Evolutionary conservation across 1,140 invertebrate species (phyloP), one percentile per base, ranked within the genome.

Genomic region (Drosophila equinoxialis): DNA sequence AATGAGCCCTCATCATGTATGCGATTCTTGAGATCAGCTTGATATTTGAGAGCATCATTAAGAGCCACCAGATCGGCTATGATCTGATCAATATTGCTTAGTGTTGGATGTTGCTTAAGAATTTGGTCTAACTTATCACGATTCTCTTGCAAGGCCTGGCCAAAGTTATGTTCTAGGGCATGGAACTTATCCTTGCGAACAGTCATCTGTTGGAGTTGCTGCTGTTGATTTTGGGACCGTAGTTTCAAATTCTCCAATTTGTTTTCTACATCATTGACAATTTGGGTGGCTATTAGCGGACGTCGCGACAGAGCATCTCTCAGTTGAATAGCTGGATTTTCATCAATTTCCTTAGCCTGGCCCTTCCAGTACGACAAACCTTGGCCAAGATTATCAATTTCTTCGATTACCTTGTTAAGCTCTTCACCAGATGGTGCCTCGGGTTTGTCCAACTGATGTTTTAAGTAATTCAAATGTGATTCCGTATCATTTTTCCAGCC

Each of bases 401-500:
- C 96, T 67, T 93, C 93, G 14, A 95, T 94, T 14, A 96, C 93
- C 73, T 94, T 92, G 68, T 95, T 94, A 14, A 96, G 93, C 76
- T 95, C 95, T 65, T 94, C 93, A 2, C 95, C 93, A 3, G 93
- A 93, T 54, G 94, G 94, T 92, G 96, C 97, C 71, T 93, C 93
- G 1, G 94, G 94, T 10, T 96, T 95, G 59, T 96, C 95, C 10
- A 97, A 92, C 92, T 97, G 95, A 79, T 96, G 96, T 81, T 97
- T 95, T 42, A 96, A 94, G 76, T 98, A 96, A 66, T 95, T 94
- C 59, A 98, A 87, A 81, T 97, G 96, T 77, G 96, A 96, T 67
- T 94, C 95, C n/a, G 95, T 95, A 71, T 97, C 96, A 71, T 95
- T 94, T 73, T 96, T 95, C 96, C 96, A 97, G 67, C 95, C 95